phyloP scores from a whole-genome alignment of 2,888 invertebrate genomes.

The Blastobasis lacticolella region DNA sequence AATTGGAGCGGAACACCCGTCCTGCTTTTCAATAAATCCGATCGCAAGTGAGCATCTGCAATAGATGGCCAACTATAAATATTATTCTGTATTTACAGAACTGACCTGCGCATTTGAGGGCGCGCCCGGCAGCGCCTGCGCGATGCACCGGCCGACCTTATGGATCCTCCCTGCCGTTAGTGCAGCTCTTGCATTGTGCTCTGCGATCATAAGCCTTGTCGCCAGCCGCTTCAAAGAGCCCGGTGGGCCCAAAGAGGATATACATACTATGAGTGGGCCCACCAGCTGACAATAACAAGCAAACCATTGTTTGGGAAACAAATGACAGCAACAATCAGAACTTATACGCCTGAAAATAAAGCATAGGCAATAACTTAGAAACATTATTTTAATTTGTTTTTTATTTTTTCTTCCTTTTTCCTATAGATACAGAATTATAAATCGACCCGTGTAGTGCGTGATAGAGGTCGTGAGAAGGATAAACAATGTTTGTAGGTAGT shows the following conservation, averaged over 20 bases:
- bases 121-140: conserved; percentile 29
- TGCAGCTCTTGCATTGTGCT: conserved; percentile 26
- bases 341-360: neutral
- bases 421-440: too few relatives aligned
- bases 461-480: too few relatives aligned
- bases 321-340: neutral
- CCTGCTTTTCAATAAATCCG: neutral
- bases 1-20: neutral
- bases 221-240: conserved; percentile 1
- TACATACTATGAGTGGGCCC: neutral
- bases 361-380: neutral
- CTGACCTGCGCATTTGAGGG: conserved; percentile 39
- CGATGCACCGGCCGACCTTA: conserved; percentile 34
- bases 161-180: conserved; percentile 35
- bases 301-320: neutral
- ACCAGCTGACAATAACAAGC: neutral
- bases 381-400: neutral
- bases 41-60: neutral
- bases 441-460: too few relatives aligned
- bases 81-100: conserved; percentile 26
- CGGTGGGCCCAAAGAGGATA: neutral
- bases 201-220: conserved; percentile 32
- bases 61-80: neutral
- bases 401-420: neutral
- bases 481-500: too few relatives aligned